These are phyloP conservation scores for Cataglyphis albicans DNA, from an alignment of 2,888 invertebrate species.

Conservation along the genomic window DNA sequence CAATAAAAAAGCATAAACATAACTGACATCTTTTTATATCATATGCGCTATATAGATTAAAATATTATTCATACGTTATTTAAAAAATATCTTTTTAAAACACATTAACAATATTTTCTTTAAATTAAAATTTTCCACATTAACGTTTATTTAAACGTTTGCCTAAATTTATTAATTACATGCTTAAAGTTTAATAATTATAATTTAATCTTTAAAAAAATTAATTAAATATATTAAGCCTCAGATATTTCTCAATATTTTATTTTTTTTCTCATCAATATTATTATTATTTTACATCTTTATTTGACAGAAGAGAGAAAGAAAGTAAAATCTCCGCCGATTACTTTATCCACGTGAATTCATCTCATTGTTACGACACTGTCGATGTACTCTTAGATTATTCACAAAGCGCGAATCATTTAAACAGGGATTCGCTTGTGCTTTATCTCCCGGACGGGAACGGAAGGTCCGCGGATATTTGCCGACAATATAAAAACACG, in stretches of 20 bases:
- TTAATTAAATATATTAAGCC: background rate
- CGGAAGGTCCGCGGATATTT: conserved; percentile 16
- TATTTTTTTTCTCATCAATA: background rate
- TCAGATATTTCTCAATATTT: background rate
- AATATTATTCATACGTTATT: background rate
- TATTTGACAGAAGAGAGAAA: background rate
- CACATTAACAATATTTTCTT: background rate
- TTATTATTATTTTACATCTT: background rate
- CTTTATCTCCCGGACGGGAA: conserved; percentile 31
- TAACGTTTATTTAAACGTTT: background rate
- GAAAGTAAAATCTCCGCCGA: background rate
- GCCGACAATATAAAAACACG: conserved; percentile 37
- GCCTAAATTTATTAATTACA: background rate
- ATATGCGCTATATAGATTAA: background rate
- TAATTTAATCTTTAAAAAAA: background rate
- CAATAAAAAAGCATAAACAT: background rate
- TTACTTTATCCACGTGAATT: conserved; percentile 36
- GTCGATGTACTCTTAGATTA: conserved; percentile 35
- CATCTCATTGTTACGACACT: conserved; percentile 47
- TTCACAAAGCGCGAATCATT: conserved; percentile 13
- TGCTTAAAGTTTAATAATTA: background rate
- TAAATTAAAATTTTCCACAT: background rate
- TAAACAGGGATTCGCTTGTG: conserved; percentile 52
- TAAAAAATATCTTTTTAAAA: background rate
- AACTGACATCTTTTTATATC: background rate